Evolutionary conservation across 2,113 vertebrate genomes (phyloP).

Genomic region (Trachemys scripta): DNA sequence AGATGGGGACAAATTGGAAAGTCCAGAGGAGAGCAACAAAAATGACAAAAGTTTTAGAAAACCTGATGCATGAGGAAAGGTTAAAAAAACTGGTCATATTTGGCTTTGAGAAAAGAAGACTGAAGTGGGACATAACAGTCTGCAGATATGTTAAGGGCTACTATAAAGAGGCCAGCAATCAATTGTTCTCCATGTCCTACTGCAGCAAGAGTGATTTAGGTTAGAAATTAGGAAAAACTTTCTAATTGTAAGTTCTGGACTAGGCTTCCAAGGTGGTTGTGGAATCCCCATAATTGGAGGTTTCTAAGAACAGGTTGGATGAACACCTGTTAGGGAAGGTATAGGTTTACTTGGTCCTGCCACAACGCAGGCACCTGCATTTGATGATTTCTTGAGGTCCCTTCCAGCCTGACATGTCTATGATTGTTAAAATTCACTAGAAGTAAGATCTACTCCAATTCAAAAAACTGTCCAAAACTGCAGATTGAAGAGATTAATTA

Average conservation of each 20-base stretch:
- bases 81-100: background rate
- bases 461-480: background rate
- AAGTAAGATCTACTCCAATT: background rate
- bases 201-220: background rate
- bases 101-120: background rate
- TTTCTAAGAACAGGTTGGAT: background rate
- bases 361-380: background rate
- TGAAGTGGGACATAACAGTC: background rate
- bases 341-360: background rate
- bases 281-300: background rate
- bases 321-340: background rate
- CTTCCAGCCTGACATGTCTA: background rate
- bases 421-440: background rate
- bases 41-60: background rate
- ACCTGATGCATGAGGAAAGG: background rate
- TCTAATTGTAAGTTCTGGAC: background rate
- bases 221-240: background rate
- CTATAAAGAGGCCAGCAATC: background rate
- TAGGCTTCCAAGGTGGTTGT: background rate
- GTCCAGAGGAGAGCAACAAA: background rate
- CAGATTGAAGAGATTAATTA: background rate
- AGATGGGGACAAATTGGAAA: background rate
- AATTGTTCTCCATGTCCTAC: background rate
- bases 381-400: background rate
- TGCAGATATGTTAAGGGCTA: background rate